Percentiles rank a stretch among this genome's conserved stretches.
These are phyloP conservation scores for Euzetes globulus DNA, from an alignment of 2,888 invertebrate species.

Conservation along the genomic window DNA sequence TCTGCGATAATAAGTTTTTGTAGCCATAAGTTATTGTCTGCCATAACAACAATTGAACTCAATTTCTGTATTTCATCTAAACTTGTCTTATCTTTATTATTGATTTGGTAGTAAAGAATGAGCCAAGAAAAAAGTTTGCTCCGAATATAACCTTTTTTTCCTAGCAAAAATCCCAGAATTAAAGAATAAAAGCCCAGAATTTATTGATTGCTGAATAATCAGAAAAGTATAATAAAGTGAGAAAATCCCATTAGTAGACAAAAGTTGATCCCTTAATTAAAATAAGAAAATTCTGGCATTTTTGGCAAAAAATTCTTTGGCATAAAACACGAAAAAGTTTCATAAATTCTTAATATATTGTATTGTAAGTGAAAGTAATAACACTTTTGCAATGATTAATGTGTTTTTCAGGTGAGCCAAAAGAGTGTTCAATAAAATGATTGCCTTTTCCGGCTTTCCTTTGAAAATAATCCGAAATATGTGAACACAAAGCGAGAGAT, in stretches of 20 bases:
- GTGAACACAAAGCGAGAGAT: background rate
- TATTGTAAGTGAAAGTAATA: background rate
- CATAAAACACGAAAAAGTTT: background rate
- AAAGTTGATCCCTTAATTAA: too few relatives aligned
- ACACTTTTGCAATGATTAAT: constrained; percentile 3
- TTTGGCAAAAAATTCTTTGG: too few relatives aligned
- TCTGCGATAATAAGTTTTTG: background rate
- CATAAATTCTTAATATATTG: background rate
- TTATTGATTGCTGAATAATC: too few relatives aligned
- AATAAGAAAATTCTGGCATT: too few relatives aligned
- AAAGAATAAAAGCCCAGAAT: too few relatives aligned
- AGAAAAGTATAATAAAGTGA: too few relatives aligned
- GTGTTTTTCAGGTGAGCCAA: background rate
- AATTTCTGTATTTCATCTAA: background rate
- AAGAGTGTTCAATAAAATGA: background rate
- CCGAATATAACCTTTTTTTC: too few relatives aligned
- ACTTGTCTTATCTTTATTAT: background rate
- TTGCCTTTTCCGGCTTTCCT: background rate
- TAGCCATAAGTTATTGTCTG: constrained; percentile 4
- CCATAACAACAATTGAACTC: constrained; percentile 2
- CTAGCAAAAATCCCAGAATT: too few relatives aligned
- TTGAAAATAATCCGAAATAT: background rate
- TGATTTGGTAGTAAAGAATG: background rate
- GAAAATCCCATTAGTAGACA: too few relatives aligned
- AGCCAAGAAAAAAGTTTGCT: background rate